These are phyloP conservation scores for Riparia riparia DNA, from an alignment of 2,113 vertebrate species.

Conservation along the genomic window DNA sequence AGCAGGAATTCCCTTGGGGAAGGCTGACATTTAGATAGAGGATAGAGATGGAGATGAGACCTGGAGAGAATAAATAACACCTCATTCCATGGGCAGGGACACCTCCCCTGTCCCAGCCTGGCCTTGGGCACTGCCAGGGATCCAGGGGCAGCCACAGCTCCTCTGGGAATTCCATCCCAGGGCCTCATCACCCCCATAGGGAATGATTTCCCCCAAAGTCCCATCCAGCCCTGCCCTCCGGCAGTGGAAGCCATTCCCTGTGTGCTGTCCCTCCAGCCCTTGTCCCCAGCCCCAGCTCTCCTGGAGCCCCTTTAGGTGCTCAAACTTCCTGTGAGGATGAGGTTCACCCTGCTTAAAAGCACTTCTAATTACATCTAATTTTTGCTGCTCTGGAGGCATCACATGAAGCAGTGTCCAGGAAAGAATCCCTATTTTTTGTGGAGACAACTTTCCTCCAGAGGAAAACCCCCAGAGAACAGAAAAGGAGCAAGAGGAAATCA, in stretches of 20 bases:
- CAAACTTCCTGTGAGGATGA: fast-evolving
- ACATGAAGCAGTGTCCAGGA: not conserved
- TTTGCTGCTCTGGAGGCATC: not conserved
- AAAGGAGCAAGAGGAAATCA: constrained; percentile 19
- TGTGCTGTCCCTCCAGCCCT: not conserved
- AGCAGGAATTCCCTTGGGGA: not conserved
- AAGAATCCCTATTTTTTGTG: not conserved
- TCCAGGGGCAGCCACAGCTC: not conserved
- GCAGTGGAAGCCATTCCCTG: not conserved
- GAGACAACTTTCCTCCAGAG: not conserved
- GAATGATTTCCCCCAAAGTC: not conserved
- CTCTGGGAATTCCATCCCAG: not conserved
- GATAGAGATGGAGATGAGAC: not conserved
- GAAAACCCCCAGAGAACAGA: not conserved
- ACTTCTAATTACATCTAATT: fast-evolving
- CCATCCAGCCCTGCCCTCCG: not conserved
- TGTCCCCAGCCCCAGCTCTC: not conserved
- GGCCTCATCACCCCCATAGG: fast-evolving
- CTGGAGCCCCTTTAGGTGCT: not conserved
- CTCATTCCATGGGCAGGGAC: not conserved
- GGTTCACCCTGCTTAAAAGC: not conserved
- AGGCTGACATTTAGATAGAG: not conserved
- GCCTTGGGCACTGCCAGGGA: not conserved
- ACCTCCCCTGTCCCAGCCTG: fast-evolving
- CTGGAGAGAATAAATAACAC: not conserved